A percentile compares a stretch with the other conserved stretches of the same genome.
phyloP scores from a whole-genome alignment of 2,888 invertebrate species.

The Mimumesa dahlbomi region DNA sequence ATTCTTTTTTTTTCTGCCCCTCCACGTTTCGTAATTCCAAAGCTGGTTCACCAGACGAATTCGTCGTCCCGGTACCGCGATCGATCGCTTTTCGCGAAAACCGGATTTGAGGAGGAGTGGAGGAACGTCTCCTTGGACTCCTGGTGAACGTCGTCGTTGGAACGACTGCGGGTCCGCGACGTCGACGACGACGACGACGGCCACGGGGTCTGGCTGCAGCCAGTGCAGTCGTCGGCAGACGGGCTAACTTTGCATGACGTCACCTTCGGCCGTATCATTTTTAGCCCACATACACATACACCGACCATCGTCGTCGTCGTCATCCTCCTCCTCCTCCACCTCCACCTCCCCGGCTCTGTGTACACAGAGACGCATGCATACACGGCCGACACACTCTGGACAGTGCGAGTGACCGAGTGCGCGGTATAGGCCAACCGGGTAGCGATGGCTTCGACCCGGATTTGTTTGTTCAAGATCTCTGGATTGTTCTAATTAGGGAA shows the following conservation, averaged over 20 bases:
- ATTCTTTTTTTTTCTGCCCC: too few relatives aligned
- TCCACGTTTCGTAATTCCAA: too few relatives aligned
- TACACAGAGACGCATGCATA: slow-evolving; percentile 21
- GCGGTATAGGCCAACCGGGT: slow-evolving; percentile 30
- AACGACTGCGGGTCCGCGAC: slow-evolving; percentile 46
- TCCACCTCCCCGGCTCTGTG: slow-evolving; percentile 1
- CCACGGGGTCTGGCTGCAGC: slow-evolving; percentile 32
- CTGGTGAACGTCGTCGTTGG: slow-evolving; percentile 35
- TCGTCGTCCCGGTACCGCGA: background rate
- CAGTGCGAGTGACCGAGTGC: slow-evolving; percentile 56
- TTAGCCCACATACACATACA: slow-evolving; percentile 68
- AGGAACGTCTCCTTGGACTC: slow-evolving; percentile 35
- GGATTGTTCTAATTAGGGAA: too few relatives aligned
- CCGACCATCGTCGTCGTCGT: background rate
- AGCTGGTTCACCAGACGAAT: too few relatives aligned
- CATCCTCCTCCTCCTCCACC: background rate
- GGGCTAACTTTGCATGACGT: slow-evolving; percentile 68
- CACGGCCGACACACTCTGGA: slow-evolving; percentile 38
- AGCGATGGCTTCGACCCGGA: slow-evolving; percentile 30
- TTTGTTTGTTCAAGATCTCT: too few relatives aligned
- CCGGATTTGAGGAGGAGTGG: slow-evolving; percentile 28
- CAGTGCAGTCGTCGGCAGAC: slow-evolving; percentile 61
- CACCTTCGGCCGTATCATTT: slow-evolving; percentile 72
- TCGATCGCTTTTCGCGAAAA: slow-evolving; percentile 15
- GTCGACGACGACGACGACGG: too few relatives aligned